Evolutionary conservation across 2,113 vertebrate genomes (phyloP), one percentile per base, ranked within the genome.

Genomic region (Equus quagga): DNA sequence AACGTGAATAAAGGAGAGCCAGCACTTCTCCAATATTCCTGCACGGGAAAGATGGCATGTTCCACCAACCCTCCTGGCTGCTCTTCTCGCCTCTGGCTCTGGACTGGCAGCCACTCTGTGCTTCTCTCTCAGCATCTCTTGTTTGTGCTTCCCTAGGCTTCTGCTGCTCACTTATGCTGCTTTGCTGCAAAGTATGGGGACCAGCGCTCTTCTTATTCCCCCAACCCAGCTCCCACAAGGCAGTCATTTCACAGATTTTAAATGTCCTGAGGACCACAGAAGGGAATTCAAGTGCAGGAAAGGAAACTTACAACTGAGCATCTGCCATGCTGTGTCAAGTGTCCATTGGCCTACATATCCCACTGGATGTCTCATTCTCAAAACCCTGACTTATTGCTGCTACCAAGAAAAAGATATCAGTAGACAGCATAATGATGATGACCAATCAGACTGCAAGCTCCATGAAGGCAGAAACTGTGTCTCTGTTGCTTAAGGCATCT

Each of bases 41-140:
- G 1, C 15, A 9, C 2, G 46, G 21, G 31, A 51, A 56, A 60
- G 46, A 33, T 19, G 1, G 0, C 1, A 0, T 1, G 6, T 12
- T 6, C 56, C 6, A 0, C 36, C 17, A 23, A 26, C 49, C 58
- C 5, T 9, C 44, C 56, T 3, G 24, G 23, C 56, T 4, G 1
- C 15, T 51, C 28, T 44, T 26, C 72, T 64, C 4, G 0, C 13
- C 26, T 69, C 72, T 12, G 31, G 19, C 60, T 86, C 82, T 85
- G 89, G 26, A 28, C 23, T 2, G 36, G 44, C 56, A 51, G 79
- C 62, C 9, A 15, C 7, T 10, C 76, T 0, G 1, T 26, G 28
- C 54, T n/a, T n/a, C 49, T 67, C 14, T 19, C 46, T 44, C 31
- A 31, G 33, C 6, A 23, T 36, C n/a, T 44, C 36, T 14, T 4